Evolutionary conservation across 2,113 vertebrate genomes (phyloP).

Genomic region (Leptosomus discolor): DNA sequence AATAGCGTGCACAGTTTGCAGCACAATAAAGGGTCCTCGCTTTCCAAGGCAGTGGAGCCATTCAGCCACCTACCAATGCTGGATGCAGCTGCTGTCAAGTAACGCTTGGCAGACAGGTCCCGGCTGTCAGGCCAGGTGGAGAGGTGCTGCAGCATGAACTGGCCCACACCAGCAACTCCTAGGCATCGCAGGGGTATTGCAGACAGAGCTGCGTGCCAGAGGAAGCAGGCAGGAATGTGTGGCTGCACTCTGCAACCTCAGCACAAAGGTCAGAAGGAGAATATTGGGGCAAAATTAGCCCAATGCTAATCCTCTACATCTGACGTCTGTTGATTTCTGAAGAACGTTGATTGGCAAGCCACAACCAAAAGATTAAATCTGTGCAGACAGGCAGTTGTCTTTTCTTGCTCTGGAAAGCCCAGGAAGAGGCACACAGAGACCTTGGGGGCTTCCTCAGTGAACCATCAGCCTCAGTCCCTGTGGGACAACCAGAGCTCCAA

Average conservation of each 20-base stretch:
- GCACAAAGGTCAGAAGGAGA: not conserved
- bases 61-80: not conserved
- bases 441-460: not conserved
- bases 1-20: fast-evolving
- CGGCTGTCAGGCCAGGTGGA: not conserved
- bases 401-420: not conserved
- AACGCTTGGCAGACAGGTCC: not conserved
- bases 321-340: not conserved
- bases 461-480: not conserved
- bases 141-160: not conserved
- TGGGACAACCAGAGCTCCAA: not conserved
- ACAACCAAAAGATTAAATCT: not conserved
- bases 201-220: fast-evolving
- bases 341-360: not conserved
- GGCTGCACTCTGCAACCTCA: not conserved
- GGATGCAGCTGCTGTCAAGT: not conserved
- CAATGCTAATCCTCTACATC: not conserved
- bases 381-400: not conserved
- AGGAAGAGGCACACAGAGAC: not conserved
- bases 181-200: not conserved
- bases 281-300: not conserved
- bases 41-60: not conserved
- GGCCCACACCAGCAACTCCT: not conserved
- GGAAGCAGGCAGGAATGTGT: not conserved
- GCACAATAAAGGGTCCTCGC: not conserved